Percentiles rank a stretch among this genome's conserved stretches.
Conservation (phyloP, 2,113 vertebrate species). For the Podarcis muralis region DNA sequence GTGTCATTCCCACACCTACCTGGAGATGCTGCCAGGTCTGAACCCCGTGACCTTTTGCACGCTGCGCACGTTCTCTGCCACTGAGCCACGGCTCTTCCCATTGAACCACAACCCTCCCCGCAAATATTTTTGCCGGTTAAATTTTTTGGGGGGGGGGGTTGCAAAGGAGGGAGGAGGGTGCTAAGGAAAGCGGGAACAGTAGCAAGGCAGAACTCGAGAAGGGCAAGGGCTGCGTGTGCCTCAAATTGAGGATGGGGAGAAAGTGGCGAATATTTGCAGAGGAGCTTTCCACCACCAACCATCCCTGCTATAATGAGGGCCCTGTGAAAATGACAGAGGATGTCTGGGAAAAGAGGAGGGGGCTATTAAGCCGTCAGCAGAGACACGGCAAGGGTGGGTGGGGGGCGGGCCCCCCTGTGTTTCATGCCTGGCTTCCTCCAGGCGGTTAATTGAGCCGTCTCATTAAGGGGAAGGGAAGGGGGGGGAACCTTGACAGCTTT, state of each 20-base stretch:
- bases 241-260: background rate
- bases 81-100: too few relatives aligned
- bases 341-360: conserved; percentile 1
- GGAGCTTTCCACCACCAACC: background rate
- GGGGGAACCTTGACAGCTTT: conserved; percentile 42
- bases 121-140: background rate
- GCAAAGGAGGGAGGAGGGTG: background rate
- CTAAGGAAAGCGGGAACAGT: too few relatives aligned
- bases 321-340: conserved; percentile 33
- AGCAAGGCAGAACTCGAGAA: background rate
- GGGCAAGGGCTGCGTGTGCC: too few relatives aligned
- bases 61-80: too few relatives aligned
- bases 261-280: too few relatives aligned
- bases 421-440: conserved; percentile 50
- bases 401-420: background rate
- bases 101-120: too few relatives aligned
- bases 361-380: background rate
- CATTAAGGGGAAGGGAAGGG: conserved; percentile 24
- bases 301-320: conserved; percentile 3
- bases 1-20: too few relatives aligned
- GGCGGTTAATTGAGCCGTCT: conserved; percentile 61
- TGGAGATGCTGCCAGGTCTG: too few relatives aligned
- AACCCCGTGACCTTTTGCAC: too few relatives aligned
- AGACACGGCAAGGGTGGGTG: conserved; percentile 4
- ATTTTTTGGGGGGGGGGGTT: background rate